Conservation (phyloP, 2,113 vertebrate species). For the Probosciger aterrimus region DNA sequence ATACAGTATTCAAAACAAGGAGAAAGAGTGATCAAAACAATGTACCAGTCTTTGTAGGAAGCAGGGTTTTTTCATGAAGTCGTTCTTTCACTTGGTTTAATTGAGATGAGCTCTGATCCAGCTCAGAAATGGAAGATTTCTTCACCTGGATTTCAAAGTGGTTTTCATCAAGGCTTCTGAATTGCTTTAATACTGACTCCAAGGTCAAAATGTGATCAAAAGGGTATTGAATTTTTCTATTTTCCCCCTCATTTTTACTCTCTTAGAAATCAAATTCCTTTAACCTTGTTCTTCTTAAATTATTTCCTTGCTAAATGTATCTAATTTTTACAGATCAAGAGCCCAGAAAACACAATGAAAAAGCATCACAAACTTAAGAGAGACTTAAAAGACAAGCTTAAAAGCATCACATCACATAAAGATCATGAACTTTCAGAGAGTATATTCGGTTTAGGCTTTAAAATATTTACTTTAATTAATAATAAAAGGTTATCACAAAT, state of each 20-base stretch:
- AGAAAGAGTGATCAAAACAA: not conserved
- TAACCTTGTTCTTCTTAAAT: not conserved
- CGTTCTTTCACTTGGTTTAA: not conserved
- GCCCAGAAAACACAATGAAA: not conserved
- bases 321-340: not conserved
- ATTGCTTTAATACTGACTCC: not conserved
- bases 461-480: not conserved
- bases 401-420: not conserved
- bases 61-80: not conserved
- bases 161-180: not conserved
- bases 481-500: not conserved
- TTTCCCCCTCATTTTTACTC: rapidly evolving
- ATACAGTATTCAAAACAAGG: not conserved
- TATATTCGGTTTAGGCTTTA: not conserved
- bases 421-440: not conserved
- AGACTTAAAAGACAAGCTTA: not conserved
- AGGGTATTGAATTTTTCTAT: not conserved
- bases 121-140: not conserved
- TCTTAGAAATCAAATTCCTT: not conserved
- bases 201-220: not conserved
- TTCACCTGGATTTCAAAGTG: not conserved
- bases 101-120: not conserved
- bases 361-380: not conserved
- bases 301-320: not conserved
- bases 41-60: not conserved